These are phyloP conservation scores for Podilymbus podiceps DNA, from an alignment of 2,113 vertebrate genomes.

Conservation along the genomic window DNA sequence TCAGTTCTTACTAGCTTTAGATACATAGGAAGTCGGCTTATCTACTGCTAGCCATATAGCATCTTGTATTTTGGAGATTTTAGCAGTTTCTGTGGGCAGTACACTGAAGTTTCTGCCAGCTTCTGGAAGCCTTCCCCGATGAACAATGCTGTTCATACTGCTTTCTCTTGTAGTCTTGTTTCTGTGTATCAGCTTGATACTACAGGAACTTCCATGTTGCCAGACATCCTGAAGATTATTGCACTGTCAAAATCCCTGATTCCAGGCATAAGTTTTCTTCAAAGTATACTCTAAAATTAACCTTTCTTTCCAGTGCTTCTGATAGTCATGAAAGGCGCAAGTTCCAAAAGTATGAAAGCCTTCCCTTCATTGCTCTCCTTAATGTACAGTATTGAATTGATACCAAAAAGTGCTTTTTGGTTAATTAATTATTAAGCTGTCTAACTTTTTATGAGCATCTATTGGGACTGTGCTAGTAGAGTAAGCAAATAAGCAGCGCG, in stretches of 20 bases:
- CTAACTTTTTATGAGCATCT: background rate
- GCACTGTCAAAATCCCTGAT: background rate
- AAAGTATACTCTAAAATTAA: background rate
- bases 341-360: background rate
- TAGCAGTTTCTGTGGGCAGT: background rate
- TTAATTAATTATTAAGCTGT: constrained; percentile 36
- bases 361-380: background rate
- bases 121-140: background rate
- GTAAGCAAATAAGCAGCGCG: constrained; percentile 7
- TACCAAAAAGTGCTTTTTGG: background rate
- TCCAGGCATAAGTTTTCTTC: background rate
- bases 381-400: background rate
- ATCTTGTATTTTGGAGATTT: background rate
- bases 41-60: background rate
- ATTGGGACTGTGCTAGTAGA: background rate
- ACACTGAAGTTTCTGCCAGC: background rate
- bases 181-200: background rate
- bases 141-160: background rate
- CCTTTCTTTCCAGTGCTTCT: background rate
- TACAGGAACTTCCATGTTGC: background rate
- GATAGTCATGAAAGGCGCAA: background rate
- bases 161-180: background rate
- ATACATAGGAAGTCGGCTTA: background rate
- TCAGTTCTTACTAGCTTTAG: background rate
- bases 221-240: background rate